Base-by-base conservation (phyloP, 2,113 vertebrate genomes). In the Sylvietta virens region DNA sequence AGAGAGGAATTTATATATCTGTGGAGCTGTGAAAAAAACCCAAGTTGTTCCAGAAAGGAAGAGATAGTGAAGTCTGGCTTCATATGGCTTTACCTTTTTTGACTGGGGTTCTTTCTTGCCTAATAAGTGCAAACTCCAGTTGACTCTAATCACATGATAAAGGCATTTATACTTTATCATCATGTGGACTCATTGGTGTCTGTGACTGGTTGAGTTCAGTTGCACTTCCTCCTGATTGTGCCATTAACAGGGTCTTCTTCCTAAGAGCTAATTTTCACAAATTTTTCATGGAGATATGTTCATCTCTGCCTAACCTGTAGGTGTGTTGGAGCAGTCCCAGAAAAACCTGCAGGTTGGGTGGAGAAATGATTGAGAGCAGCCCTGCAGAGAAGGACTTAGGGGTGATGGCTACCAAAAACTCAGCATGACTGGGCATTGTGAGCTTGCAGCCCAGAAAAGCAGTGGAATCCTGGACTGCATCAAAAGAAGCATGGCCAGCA, bases 11-110 rank as follows among this genome's bases (percentile, higher is more conserved):
- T 82, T 65, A 1, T 39, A 13, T 57, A 31, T 65, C 64, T 58
- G 4, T 47, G 47, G n/a, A 91, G 28, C 39, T 73, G 30, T 50
- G 54, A 15, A 62, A 71, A 82, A 82, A 10, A 1, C 0, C 0
- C 21, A 69, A 23, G 1, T 21, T 81, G 24, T 42, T 88, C 40
- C 23, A 61, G 62, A 79, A 85, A 60, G 19, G 28, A 88, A 60
- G 56, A 84, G 39, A 14, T 12, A 62, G 54, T 21, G 22, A 85
- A 76, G 13, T 28, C 39, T 74, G 79, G 35, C 35, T 89, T 91
- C 48, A 35, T 50, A 58, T 5, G 10, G 64, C 20, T 81, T 86
- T 64, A 31, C 9, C 7, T 64, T 67, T 54, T 81, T 58, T 94
- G 60, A 24, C 15, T 20, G 15, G 8, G 0, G 11, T 35, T 66